Base-by-base conservation (phyloP, 2,113 vertebrate species). In the Triplophysa siluroides region DNA sequence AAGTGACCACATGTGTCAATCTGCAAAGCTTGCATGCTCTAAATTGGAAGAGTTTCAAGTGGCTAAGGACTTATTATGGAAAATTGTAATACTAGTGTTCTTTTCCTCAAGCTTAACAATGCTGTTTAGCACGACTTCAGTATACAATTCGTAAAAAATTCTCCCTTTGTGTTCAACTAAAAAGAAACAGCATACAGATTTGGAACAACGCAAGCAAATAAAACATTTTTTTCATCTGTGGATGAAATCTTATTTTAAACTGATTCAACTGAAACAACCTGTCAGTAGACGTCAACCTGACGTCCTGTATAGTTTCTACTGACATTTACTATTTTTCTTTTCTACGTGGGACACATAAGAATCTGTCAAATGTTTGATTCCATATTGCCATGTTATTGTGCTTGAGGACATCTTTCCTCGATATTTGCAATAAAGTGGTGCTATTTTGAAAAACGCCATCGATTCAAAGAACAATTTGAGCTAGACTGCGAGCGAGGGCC, bases 311-410 rank as follows among this genome's bases (percentile, higher is more conserved):
- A 18, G 12, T 14, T 52, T 18, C 12, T 16, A 58, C 7, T 58
- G 19, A 75, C 47, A 61, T 61, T 61, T 78, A 74, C 69, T 66
- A 33, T 61, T 74, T 38, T 38, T 12, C 29, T 78, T 67, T 54
- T 50, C 29, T 45, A 52, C 76, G 66, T 65, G 4, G 19, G 54
- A 56, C 54, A 56, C 16, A 52, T 56, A 56, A n/a, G 29, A 21
- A 63, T 18, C 58, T 79, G 78, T 80, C 78, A 64, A 19, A 16
- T 6, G 38, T 64, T 70, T 79, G 43, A 76, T 8, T 47, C 16
- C 21, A 23, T 60, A n/a, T 60, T 64, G 14, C 21, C 6, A 18
- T 69, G 50, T 79, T 72, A 68, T 11, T 63, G n/a, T 33, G 50
- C 76, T 63, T 71, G 23, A 70, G 21, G 16, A 61, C 12, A 11